phyloP scores from a whole-genome alignment of 2,113 vertebrate genomes.

The Opisthocomus hoazin region DNA sequence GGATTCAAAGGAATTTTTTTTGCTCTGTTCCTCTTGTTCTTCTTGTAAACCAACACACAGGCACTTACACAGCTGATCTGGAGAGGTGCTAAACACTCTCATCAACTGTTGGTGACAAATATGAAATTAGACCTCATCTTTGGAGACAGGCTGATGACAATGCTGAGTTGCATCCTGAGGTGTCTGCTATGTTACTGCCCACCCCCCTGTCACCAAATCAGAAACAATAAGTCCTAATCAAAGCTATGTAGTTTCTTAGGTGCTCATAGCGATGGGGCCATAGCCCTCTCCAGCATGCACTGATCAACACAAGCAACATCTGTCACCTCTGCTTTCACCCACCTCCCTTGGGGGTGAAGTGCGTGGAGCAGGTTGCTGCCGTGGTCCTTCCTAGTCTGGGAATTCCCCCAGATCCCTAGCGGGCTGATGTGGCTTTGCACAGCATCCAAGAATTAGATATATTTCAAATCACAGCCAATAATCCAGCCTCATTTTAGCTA shows the following conservation, averaged over 20 bases:
- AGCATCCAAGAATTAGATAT: not conserved
- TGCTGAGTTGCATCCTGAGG: not conserved
- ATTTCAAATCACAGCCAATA: not conserved
- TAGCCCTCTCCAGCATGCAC: not conserved
- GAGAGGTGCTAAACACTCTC: not conserved
- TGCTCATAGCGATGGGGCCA: rapidly evolving
- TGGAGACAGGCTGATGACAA: not conserved
- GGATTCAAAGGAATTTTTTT: not conserved
- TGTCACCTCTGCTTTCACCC: not conserved
- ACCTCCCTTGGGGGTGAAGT: not conserved
- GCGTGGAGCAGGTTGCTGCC: not conserved
- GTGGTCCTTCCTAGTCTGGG: not conserved
- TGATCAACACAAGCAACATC: not conserved
- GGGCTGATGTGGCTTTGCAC: not conserved
- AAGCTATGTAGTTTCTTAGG: not conserved
- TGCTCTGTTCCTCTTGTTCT: not conserved
- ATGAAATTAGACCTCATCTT: not conserved
- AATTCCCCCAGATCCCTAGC: not conserved
- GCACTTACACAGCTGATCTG: not conserved
- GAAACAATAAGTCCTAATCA: not conserved
- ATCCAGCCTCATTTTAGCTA: not conserved
- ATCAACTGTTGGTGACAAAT: not conserved
- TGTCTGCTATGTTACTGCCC: not conserved
- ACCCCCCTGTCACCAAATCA: rapidly evolving
- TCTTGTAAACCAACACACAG: not conserved